phyloP scores from a whole-genome alignment of 2,113 vertebrate genomes.

The Gadus macrocephalus region DNA sequence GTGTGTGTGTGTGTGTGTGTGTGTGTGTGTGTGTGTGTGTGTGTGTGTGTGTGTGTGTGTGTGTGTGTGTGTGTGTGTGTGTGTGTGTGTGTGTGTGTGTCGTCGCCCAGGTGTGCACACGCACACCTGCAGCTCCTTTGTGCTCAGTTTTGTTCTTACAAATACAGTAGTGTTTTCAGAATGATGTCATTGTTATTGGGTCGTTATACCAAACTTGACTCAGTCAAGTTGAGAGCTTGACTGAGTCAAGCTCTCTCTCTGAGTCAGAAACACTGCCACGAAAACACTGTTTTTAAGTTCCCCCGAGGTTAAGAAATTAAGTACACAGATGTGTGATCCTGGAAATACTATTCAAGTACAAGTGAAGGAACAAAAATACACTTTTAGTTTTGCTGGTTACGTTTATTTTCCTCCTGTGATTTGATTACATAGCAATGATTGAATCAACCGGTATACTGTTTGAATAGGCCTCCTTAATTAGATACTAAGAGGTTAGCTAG shows the following conservation, averaged over 20 bases:
- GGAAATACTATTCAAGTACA: background rate
- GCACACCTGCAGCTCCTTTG: background rate
- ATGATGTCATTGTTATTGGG: conserved; percentile 1
- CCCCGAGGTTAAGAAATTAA: conserved; percentile 4
- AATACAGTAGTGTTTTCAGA: background rate
- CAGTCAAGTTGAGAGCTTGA: background rate
- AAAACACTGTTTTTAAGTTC: background rate
- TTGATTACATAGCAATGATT: no score
- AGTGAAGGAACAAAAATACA: background rate
- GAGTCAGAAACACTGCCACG: conserved; percentile 7
- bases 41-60: no score
- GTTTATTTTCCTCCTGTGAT: background rate
- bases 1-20: no score
- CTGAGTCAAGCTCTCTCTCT: background rate
- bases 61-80: conserved; percentile 5
- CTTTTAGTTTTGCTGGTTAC: background rate
- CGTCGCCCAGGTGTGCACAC: background rate
- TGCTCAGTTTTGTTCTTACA: conserved; percentile 3
- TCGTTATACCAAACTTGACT: background rate
- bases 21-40: no score
- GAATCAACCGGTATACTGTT: no score
- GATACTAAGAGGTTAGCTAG: no score
- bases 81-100: background rate
- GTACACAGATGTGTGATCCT: conserved; percentile 7
- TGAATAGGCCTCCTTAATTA: no score